Evolutionary conservation across 1,140 invertebrate species (phyloP).

Genomic region (Maconellicoccus hirsutus): DNA sequence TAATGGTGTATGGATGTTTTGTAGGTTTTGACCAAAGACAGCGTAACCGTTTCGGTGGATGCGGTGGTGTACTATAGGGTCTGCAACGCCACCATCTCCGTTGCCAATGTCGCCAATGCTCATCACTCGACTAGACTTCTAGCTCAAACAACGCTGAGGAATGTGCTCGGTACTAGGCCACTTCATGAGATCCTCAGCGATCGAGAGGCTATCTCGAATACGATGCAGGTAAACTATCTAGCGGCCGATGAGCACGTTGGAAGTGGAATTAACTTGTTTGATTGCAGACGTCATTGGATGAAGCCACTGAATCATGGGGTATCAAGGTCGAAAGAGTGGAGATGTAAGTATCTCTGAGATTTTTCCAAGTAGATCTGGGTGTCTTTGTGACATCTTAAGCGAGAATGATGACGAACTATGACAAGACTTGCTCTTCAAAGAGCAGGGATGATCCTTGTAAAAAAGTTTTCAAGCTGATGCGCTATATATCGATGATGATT

Average conservation of each 20-base stretch:
- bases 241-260: too few species aligned
- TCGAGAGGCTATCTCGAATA: constrained; percentile 76
- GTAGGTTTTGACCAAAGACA: constrained; percentile 77
- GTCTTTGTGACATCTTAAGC: too few species aligned
- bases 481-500: not conserved
- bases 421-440: not conserved
- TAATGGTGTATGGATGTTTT: not conserved
- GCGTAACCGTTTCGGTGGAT: constrained; percentile 84
- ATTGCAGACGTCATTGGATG: constrained; percentile 58
- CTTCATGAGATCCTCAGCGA: constrained; percentile 83
- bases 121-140: constrained; percentile 74
- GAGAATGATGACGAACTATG: constrained; percentile 3
- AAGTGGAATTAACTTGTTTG: too few species aligned
- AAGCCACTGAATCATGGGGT: constrained; percentile 95
- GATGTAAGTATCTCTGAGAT: constrained; percentile 77
- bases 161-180: constrained; percentile 84
- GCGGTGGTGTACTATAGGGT: constrained; percentile 87
- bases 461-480: constrained; percentile 13
- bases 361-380: too few species aligned
- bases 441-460: not conserved
- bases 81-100: constrained; percentile 69
- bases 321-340: constrained; percentile 92
- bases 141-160: constrained; percentile 76
- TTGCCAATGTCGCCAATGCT: constrained; percentile 68
- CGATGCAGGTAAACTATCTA: constrained; percentile 53